phyloP scores from a whole-genome alignment of 2,888 invertebrate genomes.

The Polydrusus tereticollis region DNA sequence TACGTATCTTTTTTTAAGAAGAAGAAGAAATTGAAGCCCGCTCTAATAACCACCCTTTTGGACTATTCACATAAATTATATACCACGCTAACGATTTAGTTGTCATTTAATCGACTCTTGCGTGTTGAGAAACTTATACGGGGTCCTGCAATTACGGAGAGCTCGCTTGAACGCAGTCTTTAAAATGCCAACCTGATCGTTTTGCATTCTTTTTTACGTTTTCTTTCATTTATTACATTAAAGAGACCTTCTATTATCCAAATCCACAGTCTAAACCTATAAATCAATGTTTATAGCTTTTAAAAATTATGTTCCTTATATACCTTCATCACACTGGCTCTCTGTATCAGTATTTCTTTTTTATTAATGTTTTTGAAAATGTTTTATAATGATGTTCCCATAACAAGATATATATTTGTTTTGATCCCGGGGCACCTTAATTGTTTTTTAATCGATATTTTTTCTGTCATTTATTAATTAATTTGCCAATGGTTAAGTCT shows the following conservation, averaged over 20 bases:
- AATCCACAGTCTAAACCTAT: conserved; percentile 33
- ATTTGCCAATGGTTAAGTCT: not conserved
- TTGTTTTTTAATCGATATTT: conserved; percentile 12
- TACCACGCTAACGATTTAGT: conserved; percentile 60
- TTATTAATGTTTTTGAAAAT: conserved; percentile 26
- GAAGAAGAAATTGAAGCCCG: conserved; percentile 38
- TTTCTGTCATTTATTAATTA: conserved; percentile 16
- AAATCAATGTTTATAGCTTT: conserved; percentile 38
- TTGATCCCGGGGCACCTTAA: conserved; percentile 9
- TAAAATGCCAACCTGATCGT: conserved; percentile 47
- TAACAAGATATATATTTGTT: conserved; percentile 16
- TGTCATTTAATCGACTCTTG: conserved; percentile 60
- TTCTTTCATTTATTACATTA: conserved; percentile 45
- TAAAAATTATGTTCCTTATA: conserved; percentile 27
- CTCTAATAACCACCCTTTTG: conserved; percentile 51
- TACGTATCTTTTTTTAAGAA: conserved; percentile 25
- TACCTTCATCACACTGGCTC: conserved; percentile 8
- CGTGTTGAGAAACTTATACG: conserved; percentile 55
- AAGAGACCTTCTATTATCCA: conserved; percentile 44
- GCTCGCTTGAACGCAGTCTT: conserved; percentile 48
- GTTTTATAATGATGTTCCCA: conserved; percentile 14
- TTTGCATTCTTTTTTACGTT: conserved; percentile 37
- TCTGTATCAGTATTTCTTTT: conserved; percentile 6
- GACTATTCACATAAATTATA: conserved; percentile 57
- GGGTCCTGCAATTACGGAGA: conserved; percentile 51